Percentiles rank a stretch among this genome's conserved stretches.
Evolutionary conservation across 2,797 vertebrate species (phyloP).

Genomic region (Sebastes minor): DNA sequence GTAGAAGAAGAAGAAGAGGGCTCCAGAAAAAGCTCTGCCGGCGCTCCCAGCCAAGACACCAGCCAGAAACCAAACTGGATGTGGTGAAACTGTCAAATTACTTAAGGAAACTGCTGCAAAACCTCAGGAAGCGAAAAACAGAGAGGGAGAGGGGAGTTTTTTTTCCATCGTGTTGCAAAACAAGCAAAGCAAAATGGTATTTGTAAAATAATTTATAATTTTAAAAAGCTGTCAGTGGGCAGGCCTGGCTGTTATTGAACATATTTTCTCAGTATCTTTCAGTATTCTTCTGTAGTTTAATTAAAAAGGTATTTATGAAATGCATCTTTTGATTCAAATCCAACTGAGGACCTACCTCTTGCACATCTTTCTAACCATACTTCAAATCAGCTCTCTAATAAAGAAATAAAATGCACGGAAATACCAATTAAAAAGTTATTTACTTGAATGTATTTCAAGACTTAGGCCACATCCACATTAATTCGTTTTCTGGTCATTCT

Average conservation of each 20-base stretch:
- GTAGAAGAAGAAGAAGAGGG: constrained; percentile 63
- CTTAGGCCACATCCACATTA: not conserved
- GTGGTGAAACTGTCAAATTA: constrained; percentile 88
- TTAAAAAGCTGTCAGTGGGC: not conserved
- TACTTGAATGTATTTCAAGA: not conserved
- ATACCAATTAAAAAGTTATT: not conserved
- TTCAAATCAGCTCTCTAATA: not conserved
- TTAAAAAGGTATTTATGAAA: not conserved
- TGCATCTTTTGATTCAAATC: not conserved
- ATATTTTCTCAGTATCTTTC: not conserved
- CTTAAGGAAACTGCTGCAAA: constrained; percentile 84
- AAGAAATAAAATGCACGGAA: not conserved
- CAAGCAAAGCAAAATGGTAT: constrained; percentile 47
- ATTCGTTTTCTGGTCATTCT: not conserved
- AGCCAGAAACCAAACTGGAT: constrained; percentile 85
- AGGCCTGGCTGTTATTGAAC: not conserved
- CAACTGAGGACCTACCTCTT: not conserved
- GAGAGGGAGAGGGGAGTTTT: constrained; percentile 24
- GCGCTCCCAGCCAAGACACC: constrained; percentile 74
- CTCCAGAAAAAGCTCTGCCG: constrained; percentile 80
- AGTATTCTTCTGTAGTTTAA: not conserved
- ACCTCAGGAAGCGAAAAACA: constrained; percentile 75
- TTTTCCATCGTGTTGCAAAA: constrained; percentile 52
- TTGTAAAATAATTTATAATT: constrained; percentile 37
- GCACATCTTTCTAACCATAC: not conserved